Percentiles rank a stretch among this genome's conserved stretches.
These are phyloP conservation scores for Rhinogobio ventralis DNA, from an alignment of 2,797 vertebrate species.

Conservation along the genomic window DNA sequence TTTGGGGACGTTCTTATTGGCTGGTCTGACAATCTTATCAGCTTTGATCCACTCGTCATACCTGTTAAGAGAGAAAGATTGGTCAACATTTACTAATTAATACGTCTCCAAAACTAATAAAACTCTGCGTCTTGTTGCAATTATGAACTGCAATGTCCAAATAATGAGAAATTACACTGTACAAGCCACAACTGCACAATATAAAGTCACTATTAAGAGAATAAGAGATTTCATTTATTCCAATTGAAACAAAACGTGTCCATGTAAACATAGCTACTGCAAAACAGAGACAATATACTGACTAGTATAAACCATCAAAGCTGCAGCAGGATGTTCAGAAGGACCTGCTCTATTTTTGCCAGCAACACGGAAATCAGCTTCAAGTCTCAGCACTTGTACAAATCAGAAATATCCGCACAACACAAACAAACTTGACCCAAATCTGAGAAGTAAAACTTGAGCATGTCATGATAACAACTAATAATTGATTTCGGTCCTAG, in stretches of 20 bases:
- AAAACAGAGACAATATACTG: background rate
- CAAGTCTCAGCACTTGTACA: background rate
- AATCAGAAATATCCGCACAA: background rate
- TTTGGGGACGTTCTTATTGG: constrained; percentile 86
- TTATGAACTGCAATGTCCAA: background rate
- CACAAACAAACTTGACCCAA: background rate
- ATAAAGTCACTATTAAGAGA: constrained; percentile 2
- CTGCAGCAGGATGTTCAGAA: background rate
- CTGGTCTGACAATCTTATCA: constrained; percentile 82
- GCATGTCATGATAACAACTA: background rate
- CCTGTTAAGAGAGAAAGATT: constrained; percentile 66
- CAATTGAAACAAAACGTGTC: background rate
- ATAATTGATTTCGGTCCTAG: background rate
- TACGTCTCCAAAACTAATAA: background rate
- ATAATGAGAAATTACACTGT: background rate
- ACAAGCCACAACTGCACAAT: background rate
- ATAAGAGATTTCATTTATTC: background rate
- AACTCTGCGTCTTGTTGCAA: background rate
- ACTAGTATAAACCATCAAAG: background rate
- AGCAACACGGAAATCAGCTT: background rate
- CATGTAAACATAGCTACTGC: background rate
- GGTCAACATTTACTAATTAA: background rate
- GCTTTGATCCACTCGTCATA: constrained; percentile 87
- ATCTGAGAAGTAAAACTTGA: background rate
- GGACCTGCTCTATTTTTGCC: background rate